Percentiles rank a stretch among this genome's conserved stretches.
These are phyloP conservation scores for Podargus strigoides DNA, from an alignment of 2,797 vertebrate genomes.

Conservation along the genomic window DNA sequence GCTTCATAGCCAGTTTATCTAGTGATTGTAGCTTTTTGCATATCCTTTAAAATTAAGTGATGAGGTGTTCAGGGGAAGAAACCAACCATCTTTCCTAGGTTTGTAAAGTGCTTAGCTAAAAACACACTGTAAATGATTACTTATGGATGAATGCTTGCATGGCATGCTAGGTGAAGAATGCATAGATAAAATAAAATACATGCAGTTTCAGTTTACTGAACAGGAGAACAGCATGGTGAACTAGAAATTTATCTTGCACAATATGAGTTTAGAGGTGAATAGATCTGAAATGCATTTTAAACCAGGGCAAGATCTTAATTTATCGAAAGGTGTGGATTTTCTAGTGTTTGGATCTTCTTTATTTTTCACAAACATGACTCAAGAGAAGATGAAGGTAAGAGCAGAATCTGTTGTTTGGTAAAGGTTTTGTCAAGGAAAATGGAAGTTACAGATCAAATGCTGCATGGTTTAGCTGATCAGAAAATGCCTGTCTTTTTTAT, in stretches of 20 bases:
- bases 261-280: neutral
- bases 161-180: neutral
- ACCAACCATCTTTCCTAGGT: neutral
- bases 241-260: neutral
- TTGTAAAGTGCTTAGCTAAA: neutral
- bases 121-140: neutral
- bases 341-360: neutral
- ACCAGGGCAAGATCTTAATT: neutral
- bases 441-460: neutral
- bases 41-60: neutral
- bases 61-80: neutral
- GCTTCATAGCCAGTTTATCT: neutral
- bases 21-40: neutral
- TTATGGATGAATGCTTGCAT: neutral
- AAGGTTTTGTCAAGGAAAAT: neutral
- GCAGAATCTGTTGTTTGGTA: neutral
- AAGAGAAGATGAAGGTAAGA: neutral
- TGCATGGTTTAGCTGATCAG: neutral
- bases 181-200: neutral
- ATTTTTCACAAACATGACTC: neutral
- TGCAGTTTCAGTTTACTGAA: neutral
- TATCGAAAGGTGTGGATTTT: neutral
- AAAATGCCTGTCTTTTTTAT: neutral
- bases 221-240: neutral
- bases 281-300: neutral